Evolutionary conservation across 2,888 invertebrate genomes (phyloP).

Genomic region (Scelioninae gen. 1): DNA sequence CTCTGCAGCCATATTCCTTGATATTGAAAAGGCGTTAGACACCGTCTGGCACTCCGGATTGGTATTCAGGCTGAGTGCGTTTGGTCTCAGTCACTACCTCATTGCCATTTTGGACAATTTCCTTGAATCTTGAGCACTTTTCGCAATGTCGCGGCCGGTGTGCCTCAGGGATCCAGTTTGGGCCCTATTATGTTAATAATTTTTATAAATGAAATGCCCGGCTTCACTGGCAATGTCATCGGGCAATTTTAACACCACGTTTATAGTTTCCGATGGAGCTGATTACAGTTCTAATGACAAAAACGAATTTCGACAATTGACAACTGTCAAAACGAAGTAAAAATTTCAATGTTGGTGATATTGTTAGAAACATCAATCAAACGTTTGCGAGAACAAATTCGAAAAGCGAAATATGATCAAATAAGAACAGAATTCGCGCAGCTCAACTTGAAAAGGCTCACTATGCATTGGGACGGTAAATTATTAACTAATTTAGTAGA

Average conservation of each 20-base stretch:
- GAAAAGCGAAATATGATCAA: slow-evolving; percentile 21
- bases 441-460: slow-evolving; percentile 20
- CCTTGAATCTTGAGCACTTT: not conserved
- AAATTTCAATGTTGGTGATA: no score
- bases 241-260: no score
- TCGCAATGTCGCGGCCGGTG: not conserved
- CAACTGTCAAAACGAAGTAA: no score
- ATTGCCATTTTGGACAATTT: not conserved
- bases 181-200: not conserved
- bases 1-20: no score
- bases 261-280: no score
- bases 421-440: slow-evolving; percentile 7
- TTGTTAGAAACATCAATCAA: slow-evolving; percentile 39
- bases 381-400: slow-evolving; percentile 26
- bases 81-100: not conserved
- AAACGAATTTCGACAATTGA: no score
- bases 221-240: no score
- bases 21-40: no score
- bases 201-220: no score
- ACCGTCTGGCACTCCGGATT: not conserved
- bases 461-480: slow-evolving; percentile 50
- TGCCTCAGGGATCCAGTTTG: not conserved
- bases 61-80: not conserved
- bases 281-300: no score
- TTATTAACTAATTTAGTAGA: no score